A percentile compares a stretch with the other conserved stretches of the same genome.
phyloP scores from a whole-genome alignment of 2,888 invertebrate genomes.

The Petrolisthes cinctipes region DNA sequence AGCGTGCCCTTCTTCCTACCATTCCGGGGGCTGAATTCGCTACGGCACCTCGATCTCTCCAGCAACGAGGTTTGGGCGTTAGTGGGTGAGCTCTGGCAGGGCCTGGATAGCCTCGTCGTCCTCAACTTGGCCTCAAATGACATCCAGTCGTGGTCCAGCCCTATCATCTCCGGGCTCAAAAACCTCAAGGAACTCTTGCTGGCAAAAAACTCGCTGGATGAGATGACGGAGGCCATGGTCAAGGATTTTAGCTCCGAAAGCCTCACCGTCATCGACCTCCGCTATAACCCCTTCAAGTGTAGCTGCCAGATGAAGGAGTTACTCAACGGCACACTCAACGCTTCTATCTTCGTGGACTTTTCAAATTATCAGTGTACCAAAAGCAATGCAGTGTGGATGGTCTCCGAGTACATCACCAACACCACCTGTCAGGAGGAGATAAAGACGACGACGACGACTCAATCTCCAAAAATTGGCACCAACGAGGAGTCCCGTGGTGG shows the following conservation, averaged over 20 bases:
- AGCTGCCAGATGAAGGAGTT: conserved; percentile 25
- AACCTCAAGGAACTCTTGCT: conserved; percentile 35
- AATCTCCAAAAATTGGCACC: neutral
- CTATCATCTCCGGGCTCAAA: conserved; percentile 26
- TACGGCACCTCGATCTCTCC: conserved; percentile 34
- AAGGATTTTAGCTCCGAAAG: conserved; percentile 37
- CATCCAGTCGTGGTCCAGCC: conserved; percentile 45
- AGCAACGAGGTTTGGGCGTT: conserved; percentile 37
- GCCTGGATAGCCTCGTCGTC: conserved; percentile 30
- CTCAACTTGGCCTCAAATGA: conserved; percentile 40
- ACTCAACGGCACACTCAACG: conserved; percentile 22
- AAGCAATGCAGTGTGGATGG: neutral
- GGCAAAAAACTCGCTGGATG: conserved; percentile 34
- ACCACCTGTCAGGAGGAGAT: neutral
- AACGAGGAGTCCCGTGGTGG: too few species aligned
- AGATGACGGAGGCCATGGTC: conserved; percentile 56
- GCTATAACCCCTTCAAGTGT: conserved; percentile 43
- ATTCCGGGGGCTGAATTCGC: conserved; percentile 22
- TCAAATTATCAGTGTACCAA: conserved; percentile 26
- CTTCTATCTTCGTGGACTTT: conserved; percentile 33
- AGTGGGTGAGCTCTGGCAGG: conserved; percentile 23
- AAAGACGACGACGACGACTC: neutral
- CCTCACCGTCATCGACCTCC: conserved; percentile 36
- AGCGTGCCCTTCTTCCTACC: neutral
- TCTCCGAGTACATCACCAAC: conserved; percentile 21